phyloP scores from a whole-genome alignment of 2,888 invertebrate species.

The Eupeodes luniger region DNA sequence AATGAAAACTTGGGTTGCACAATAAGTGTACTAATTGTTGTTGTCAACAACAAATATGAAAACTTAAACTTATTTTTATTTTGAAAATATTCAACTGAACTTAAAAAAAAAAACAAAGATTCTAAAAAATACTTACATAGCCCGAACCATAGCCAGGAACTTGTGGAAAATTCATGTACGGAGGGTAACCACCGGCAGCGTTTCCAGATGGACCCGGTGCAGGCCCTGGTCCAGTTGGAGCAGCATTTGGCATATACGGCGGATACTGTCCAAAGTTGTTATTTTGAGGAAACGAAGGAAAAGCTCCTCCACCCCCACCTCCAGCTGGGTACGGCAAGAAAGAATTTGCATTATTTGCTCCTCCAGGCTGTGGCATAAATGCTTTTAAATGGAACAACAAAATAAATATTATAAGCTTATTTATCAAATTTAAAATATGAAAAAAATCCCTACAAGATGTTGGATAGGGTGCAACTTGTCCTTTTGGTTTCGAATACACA shows the following conservation, averaged over 20 bases:
- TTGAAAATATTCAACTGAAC: no score
- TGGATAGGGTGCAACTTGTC: conserved; percentile 86
- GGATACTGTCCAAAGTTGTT: conserved; percentile 84
- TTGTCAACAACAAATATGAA: no score
- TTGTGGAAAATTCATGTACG: conserved; percentile 83
- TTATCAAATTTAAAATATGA: background rate
- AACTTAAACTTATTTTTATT: no score
- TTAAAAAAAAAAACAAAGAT: background rate
- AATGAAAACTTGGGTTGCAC: no score
- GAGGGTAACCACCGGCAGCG: conserved; percentile 85
- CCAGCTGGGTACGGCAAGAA: conserved; percentile 86
- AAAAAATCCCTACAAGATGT: conserved; percentile 78
- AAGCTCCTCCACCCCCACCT: conserved; percentile 81
- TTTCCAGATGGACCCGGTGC: conserved; percentile 78
- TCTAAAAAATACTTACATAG: conserved; percentile 78
- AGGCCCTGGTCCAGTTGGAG: conserved; percentile 78
- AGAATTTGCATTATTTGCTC: conserved; percentile 77
- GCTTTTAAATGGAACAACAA: conserved; percentile 78
- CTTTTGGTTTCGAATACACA: conserved; percentile 91
- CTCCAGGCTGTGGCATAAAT: conserved; percentile 84
- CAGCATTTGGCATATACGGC: conserved; percentile 79
- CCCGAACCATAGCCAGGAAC: conserved; percentile 80
- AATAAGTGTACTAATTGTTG: no score
- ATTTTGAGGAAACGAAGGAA: conserved; percentile 83
- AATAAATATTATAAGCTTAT: background rate